A percentile compares a stretch with the other conserved stretches of the same genome.
Evolutionary conservation across 2,888 invertebrate genomes (phyloP).

Genomic region (Apodemia hepburni): DNA sequence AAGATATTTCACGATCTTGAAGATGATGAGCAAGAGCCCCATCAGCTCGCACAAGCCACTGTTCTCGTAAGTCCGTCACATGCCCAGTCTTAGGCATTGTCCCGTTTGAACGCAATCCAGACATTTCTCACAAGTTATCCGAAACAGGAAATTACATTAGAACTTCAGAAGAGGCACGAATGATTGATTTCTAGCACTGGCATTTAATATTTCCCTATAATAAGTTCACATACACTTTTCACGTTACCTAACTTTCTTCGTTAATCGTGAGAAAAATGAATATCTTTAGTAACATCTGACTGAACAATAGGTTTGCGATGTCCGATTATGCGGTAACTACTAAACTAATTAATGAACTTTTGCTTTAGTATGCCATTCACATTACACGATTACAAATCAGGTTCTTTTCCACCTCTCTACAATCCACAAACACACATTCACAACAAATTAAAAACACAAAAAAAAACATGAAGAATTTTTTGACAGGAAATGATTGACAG

Average conservation of each 20-base stretch:
- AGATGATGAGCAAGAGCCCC: conserved; percentile 70
- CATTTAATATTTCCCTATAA: conserved; percentile 15
- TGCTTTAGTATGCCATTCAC: conserved; percentile 19
- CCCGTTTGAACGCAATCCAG: conserved; percentile 61
- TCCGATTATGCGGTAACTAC: conserved; percentile 36
- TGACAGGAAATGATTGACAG: conserved; percentile 27
- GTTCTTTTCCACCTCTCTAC: conserved; percentile 12
- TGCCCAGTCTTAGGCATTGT: conserved; percentile 74
- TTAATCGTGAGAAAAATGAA: conserved; percentile 57
- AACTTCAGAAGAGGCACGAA: not conserved
- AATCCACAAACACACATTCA: conserved; percentile 27
- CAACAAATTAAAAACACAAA: conserved; percentile 35
- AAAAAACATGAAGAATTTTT: conserved; percentile 28
- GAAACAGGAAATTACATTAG: not conserved
- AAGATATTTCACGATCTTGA: conserved; percentile 72
- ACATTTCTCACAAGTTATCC: conserved; percentile 42
- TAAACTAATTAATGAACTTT: conserved; percentile 53
- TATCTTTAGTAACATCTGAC: conserved; percentile 51
- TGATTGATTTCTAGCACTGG: conserved; percentile 1
- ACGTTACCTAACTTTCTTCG: conserved; percentile 62
- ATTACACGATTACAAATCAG: conserved; percentile 22
- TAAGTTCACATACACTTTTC: conserved; percentile 31
- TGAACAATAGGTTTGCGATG: conserved; percentile 66
- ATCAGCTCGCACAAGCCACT: conserved; percentile 71
- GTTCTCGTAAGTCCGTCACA: conserved; percentile 69